Conservation (phyloP, 2,888 invertebrate species). For the Thumatha senex region DNA sequence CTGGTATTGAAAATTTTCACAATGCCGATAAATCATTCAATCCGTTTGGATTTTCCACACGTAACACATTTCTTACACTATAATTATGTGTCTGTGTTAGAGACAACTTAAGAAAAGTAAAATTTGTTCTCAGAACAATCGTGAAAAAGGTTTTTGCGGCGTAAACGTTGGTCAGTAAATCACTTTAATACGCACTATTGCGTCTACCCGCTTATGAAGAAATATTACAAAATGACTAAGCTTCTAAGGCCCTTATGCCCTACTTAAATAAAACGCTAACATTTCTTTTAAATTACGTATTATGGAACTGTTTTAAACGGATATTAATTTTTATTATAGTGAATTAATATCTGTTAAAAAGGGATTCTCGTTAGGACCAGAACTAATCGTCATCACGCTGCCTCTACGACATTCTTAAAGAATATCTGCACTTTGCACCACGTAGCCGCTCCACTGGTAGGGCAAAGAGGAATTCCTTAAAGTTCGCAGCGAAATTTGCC, state of each 20-base stretch:
- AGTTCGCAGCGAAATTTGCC: too few relatives aligned
- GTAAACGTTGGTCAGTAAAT: not conserved
- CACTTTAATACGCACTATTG: not conserved
- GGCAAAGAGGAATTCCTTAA: too few relatives aligned
- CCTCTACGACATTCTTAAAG: too few relatives aligned
- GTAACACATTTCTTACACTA: not conserved
- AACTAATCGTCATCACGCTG: too few relatives aligned
- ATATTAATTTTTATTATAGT: too few relatives aligned
- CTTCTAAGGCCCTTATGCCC: not conserved
- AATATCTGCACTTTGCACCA: too few relatives aligned
- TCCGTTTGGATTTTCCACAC: not conserved
- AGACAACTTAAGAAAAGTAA: not conserved
- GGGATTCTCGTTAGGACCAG: too few relatives aligned
- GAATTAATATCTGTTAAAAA: too few relatives aligned
- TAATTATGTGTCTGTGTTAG: not conserved
- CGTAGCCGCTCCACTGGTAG: too few relatives aligned
- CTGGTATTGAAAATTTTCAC: too few relatives aligned
- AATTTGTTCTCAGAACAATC: not conserved
- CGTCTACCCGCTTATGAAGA: not conserved
- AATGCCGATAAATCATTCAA: not conserved
- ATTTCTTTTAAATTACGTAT: not conserved
- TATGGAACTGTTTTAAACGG: too few relatives aligned
- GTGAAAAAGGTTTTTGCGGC: not conserved
- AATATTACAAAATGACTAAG: not conserved
- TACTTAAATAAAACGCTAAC: not conserved